Evolutionary conservation across 1,140 invertebrate species (phyloP).

Genomic region (Neodiprion lecontei): DNA sequence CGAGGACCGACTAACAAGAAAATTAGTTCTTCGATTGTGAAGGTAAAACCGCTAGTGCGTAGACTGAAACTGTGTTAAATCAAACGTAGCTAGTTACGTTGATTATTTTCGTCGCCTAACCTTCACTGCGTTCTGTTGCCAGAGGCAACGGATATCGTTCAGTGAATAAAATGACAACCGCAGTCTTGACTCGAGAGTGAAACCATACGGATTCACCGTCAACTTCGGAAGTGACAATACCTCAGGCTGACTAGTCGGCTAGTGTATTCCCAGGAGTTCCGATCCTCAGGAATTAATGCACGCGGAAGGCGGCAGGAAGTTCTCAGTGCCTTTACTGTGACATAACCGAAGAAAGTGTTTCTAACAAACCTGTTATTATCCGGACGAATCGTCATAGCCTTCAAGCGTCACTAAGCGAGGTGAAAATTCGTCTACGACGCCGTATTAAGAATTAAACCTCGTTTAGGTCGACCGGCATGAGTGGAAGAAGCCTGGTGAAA

Average conservation of each 20-base stretch:
- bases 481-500: no score
- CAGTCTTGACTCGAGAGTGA: background rate
- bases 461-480: no score
- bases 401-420: background rate
- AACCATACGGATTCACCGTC: background rate
- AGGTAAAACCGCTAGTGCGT: background rate
- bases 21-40: background rate
- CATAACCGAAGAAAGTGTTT: slow-evolving; percentile 41
- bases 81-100: background rate
- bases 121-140: slow-evolving; percentile 47
- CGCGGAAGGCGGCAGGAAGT: slow-evolving; percentile 18
- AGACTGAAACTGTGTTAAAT: background rate
- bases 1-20: background rate
- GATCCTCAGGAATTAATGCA: background rate
- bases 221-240: background rate
- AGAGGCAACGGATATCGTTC: slow-evolving; percentile 41
- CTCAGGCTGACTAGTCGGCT: background rate
- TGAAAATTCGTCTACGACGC: background rate
- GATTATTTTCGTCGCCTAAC: background rate
- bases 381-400: slow-evolving; percentile 9
- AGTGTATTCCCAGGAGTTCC: background rate
- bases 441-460: no score
- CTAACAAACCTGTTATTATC: slow-evolving; percentile 36
- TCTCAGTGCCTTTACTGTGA: slow-evolving; percentile 25
- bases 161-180: slow-evolving; percentile 29